These are phyloP conservation scores for Pteromalus puparum DNA, from an alignment of 1,140 invertebrate species.

Conservation along the genomic window DNA sequence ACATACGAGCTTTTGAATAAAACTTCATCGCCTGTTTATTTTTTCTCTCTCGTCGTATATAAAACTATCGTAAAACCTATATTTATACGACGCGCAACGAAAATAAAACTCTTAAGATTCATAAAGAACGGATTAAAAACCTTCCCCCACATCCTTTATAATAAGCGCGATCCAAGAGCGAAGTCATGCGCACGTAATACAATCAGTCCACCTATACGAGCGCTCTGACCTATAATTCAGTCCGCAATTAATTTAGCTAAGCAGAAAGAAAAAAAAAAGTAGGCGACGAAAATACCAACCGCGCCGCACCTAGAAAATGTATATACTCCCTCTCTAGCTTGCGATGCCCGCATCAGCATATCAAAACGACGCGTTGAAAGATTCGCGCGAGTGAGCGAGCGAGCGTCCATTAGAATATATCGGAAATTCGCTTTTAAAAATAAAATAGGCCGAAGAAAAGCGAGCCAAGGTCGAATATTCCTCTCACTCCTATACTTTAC, in stretches of 20 bases:
- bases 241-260: neutral
- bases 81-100: neutral
- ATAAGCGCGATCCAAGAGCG: neutral
- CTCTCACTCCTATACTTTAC: neutral
- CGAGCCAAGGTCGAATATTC: neutral
- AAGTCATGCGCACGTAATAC: neutral
- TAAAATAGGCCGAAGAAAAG: neutral
- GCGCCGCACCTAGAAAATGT: neutral
- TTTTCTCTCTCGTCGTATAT: neutral
- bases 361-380: too few species aligned
- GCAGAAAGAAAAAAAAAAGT: too few species aligned
- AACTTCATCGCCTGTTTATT: neutral
- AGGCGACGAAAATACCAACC: neutral
- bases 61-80: neutral
- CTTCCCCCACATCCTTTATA: neutral
- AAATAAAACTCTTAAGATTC: neutral
- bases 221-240: neutral
- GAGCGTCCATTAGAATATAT: too few species aligned
- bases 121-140: constrained; percentile 4
- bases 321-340: too few species aligned
- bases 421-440: neutral
- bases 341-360: too few species aligned
- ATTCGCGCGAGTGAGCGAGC: neutral
- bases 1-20: neutral
- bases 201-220: neutral